These are phyloP conservation scores for Eudemis profundana DNA, from an alignment of 2,888 invertebrate genomes.

Conservation along the genomic window DNA sequence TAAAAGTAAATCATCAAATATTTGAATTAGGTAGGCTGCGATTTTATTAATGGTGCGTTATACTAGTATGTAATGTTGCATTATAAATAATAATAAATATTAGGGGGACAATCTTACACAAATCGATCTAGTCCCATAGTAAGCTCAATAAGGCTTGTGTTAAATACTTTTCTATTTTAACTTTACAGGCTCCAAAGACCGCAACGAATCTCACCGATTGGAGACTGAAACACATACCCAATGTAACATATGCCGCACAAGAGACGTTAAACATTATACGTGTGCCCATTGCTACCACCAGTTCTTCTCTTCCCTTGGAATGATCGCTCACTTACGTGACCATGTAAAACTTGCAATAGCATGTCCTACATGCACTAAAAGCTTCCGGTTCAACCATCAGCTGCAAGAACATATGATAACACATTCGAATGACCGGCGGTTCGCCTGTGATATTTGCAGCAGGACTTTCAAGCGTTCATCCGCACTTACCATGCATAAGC, in stretches of 20 bases:
- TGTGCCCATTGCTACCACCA: neutral
- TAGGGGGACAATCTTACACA: no score
- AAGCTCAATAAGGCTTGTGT: no score
- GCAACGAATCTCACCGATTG: neutral
- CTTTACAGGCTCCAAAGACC: neutral
- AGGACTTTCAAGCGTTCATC: neutral
- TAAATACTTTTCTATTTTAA: no score
- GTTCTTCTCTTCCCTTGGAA: neutral
- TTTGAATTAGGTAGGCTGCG: no score
- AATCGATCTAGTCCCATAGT: no score
- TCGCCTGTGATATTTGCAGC: neutral
- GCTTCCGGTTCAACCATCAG: neutral
- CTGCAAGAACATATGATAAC: neutral
- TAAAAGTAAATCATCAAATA: no score
- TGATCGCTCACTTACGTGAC: neutral
- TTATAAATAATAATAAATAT: no score
- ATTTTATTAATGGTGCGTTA: no score
- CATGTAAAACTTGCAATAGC: neutral
- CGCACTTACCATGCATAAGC: neutral
- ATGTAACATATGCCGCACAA: constrained; percentile 2
- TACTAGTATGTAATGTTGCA: no score
- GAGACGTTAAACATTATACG: neutral
- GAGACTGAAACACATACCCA: neutral
- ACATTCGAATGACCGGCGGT: neutral
- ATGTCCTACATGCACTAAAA: neutral